Evolutionary conservation across 2,797 vertebrate species (phyloP).

Genomic region (Pangasius larnaudii): DNA sequence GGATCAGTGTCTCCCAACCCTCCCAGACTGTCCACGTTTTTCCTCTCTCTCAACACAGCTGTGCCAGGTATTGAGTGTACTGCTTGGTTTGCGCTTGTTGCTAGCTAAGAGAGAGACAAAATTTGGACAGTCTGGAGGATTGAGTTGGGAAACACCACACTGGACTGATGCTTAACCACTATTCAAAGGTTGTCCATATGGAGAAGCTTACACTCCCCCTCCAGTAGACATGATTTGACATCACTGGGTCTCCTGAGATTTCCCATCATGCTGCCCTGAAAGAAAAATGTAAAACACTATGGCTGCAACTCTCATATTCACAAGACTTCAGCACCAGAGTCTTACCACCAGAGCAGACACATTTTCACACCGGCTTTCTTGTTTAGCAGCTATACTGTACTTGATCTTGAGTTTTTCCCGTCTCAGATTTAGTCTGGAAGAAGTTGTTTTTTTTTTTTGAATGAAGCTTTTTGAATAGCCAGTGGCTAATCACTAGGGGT

Average conservation of each 20-base stretch:
- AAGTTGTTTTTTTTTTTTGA: conserved; percentile 35
- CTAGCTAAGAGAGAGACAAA: not conserved
- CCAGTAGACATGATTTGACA: conserved; percentile 65
- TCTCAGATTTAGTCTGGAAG: conserved; percentile 22
- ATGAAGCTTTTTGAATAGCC: conserved; percentile 58
- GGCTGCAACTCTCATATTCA: conserved; percentile 40
- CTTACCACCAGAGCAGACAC: conserved; percentile 42
- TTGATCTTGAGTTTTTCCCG: conserved; percentile 49
- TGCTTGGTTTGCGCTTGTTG: conserved; percentile 9
- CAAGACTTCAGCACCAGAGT: conserved; percentile 34
- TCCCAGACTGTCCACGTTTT: not conserved
- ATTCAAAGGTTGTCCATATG: conserved; percentile 27
- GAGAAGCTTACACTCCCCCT: conserved; percentile 23
- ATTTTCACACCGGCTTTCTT: conserved; percentile 22
- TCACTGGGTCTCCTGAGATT: conserved; percentile 75
- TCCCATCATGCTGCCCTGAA: conserved; percentile 63
- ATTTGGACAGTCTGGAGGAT: conserved; percentile 20
- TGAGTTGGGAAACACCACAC: not conserved
- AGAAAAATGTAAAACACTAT: conserved; percentile 54
- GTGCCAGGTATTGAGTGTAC: not conserved
- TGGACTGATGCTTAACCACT: conserved; percentile 2
- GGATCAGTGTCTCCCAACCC: not conserved
- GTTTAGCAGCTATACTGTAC: conserved; percentile 60
- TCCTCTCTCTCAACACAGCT: conserved; percentile 2
- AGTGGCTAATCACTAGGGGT: not conserved